Evolutionary conservation across 2,888 invertebrate genomes (phyloP).

Genomic region (Petrolisthes cinctipes): DNA sequence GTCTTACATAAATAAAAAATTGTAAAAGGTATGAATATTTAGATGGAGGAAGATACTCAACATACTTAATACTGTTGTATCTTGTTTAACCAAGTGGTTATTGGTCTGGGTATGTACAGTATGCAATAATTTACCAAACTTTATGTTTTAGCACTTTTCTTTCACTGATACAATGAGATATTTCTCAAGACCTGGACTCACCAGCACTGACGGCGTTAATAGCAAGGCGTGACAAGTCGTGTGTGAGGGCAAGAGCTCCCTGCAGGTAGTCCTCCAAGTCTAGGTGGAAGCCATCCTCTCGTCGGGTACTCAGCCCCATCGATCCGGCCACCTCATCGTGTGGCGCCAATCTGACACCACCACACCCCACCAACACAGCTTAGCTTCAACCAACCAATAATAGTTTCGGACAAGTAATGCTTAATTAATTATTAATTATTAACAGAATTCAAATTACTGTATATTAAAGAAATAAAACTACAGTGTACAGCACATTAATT

Average conservation of each 20-base stretch:
- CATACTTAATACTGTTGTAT: too few relatives aligned
- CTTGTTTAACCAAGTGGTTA: too few relatives aligned
- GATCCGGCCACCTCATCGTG: constrained; percentile 53
- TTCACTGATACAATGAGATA: too few relatives aligned
- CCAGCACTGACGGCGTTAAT: constrained; percentile 64
- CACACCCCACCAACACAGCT: too few relatives aligned
- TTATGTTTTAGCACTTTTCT: too few relatives aligned
- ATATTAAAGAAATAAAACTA: neutral
- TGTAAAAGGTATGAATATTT: too few relatives aligned
- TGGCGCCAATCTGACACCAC: constrained; percentile 25
- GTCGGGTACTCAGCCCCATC: constrained; percentile 41
- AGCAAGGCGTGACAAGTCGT: constrained; percentile 77
- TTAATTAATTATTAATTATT: neutral
- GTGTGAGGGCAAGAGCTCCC: constrained; percentile 84
- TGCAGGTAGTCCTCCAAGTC: constrained; percentile 92
- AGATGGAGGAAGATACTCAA: too few relatives aligned
- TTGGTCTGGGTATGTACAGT: too few relatives aligned
- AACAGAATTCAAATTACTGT: neutral
- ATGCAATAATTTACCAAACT: too few relatives aligned
- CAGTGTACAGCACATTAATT: neutral
- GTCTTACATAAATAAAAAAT: too few relatives aligned
- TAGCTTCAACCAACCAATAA: too few relatives aligned
- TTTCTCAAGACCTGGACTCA: constrained; percentile 67
- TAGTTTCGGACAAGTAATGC: neutral
- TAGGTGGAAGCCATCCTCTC: constrained; percentile 84